Evolutionary conservation across 2,888 invertebrate species (phyloP).

Genomic region (Dynastes hyllus): DNA sequence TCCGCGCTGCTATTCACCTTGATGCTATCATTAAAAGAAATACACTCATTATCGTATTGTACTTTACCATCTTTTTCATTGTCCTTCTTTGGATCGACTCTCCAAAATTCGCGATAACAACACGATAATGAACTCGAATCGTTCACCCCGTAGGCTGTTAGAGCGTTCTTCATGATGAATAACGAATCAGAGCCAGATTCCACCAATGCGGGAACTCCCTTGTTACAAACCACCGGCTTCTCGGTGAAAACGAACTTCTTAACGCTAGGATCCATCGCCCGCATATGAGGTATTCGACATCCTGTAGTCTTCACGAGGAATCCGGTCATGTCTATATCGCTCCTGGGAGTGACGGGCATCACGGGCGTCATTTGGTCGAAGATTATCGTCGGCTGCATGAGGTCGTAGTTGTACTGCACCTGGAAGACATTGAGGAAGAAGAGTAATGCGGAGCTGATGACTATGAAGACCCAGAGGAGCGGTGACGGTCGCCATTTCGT

Average conservation of each 20-base stretch:
- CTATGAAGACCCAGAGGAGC: constrained; percentile 61
- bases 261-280: constrained; percentile 76
- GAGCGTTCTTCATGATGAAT: constrained; percentile 72
- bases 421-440: constrained; percentile 65
- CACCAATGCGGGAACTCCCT: constrained; percentile 73
- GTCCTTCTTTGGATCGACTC: constrained; percentile 72
- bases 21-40: constrained; percentile 71
- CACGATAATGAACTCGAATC: constrained; percentile 73
- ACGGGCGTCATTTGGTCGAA: not conserved
- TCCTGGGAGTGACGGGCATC: not conserved
- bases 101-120: constrained; percentile 77
- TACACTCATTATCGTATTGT: constrained; percentile 72
- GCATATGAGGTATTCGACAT: constrained; percentile 79
- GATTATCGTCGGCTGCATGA: constrained; percentile 36
- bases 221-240: constrained; percentile 72
- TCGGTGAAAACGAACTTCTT: constrained; percentile 74
- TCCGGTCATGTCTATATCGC: constrained; percentile 52
- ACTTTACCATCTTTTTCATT: constrained; percentile 73
- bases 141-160: constrained; percentile 72
- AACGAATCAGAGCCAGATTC: constrained; percentile 76
- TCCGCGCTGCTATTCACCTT: constrained; percentile 71
- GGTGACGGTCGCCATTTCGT: constrained; percentile 60
- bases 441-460: constrained; percentile 61
- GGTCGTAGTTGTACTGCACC: constrained; percentile 56
- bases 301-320: constrained; percentile 75